Evolutionary conservation across 2,888 invertebrate genomes (phyloP).

Genomic region (Pollenia griseotomentosa): DNA sequence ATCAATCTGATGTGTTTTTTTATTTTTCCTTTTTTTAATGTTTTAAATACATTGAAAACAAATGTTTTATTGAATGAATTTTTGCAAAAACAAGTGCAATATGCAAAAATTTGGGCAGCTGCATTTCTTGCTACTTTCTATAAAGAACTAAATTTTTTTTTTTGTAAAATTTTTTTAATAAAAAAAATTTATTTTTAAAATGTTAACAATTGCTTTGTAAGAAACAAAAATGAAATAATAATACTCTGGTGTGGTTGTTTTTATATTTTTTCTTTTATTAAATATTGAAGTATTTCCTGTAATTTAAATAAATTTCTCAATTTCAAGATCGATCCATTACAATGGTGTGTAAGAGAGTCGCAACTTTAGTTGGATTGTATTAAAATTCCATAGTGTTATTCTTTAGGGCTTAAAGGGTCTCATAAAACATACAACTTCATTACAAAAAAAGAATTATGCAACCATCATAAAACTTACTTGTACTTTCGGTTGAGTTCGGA

Average conservation of each 20-base stretch:
- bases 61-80: no score
- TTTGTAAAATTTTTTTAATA: not conserved
- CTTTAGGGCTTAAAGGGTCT: constrained; percentile 18
- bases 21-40: no score
- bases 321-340: constrained; percentile 48
- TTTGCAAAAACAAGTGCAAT: constrained; percentile 28
- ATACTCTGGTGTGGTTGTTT: not conserved
- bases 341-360: constrained; percentile 44
- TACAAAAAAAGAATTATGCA: constrained; percentile 22
- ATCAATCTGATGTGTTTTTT: no score
- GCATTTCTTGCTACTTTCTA: not conserved
- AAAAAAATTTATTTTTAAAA: not conserved
- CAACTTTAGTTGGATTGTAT: constrained; percentile 33
- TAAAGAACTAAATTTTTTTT: no score
- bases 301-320: constrained; percentile 26
- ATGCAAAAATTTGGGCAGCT: constrained; percentile 48
- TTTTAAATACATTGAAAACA: no score
- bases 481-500: not conserved
- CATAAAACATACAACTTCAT: constrained; percentile 21
- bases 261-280: constrained; percentile 22
- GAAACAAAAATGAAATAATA: constrained; percentile 25
- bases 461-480: constrained; percentile 39
- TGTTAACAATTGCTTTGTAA: constrained; percentile 28
- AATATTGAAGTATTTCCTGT: constrained; percentile 63
- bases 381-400: constrained; percentile 42